phyloP scores from a whole-genome alignment of 2,113 vertebrate genomes.

The Ceyx melanurus region DNA sequence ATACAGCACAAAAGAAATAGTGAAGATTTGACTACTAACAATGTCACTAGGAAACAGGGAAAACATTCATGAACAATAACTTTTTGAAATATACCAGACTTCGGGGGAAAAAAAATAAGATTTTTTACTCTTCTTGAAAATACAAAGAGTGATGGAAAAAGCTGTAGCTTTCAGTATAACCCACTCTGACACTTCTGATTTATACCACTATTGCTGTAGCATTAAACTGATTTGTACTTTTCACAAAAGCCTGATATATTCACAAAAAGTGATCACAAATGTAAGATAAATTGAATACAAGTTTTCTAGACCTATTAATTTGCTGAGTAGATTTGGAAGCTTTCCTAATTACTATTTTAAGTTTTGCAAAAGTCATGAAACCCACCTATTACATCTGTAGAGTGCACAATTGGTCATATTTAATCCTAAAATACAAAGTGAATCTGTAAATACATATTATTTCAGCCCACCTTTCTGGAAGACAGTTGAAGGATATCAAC shows the following conservation, averaged over 20 bases:
- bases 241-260: neutral
- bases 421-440: neutral
- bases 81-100: neutral
- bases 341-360: constrained; percentile 59
- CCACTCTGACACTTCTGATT: neutral
- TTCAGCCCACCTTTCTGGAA: neutral
- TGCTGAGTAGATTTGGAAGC: constrained; percentile 42
- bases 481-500: neutral
- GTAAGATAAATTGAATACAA: neutral
- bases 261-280: constrained; percentile 9
- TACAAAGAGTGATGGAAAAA: neutral
- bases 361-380: constrained; percentile 58
- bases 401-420: neutral
- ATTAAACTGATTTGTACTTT: neutral
- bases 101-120: neutral
- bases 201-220: neutral
- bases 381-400: neutral
- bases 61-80: neutral
- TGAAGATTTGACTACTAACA: neutral
- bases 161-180: neutral
- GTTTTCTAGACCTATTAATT: constrained; percentile 30
- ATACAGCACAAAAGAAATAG: neutral
- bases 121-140: neutral
- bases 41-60: neutral
- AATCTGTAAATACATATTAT: neutral